These are phyloP conservation scores for Serripes groenlandicus DNA, from an alignment of 2,888 invertebrate genomes.

Conservation along the genomic window DNA sequence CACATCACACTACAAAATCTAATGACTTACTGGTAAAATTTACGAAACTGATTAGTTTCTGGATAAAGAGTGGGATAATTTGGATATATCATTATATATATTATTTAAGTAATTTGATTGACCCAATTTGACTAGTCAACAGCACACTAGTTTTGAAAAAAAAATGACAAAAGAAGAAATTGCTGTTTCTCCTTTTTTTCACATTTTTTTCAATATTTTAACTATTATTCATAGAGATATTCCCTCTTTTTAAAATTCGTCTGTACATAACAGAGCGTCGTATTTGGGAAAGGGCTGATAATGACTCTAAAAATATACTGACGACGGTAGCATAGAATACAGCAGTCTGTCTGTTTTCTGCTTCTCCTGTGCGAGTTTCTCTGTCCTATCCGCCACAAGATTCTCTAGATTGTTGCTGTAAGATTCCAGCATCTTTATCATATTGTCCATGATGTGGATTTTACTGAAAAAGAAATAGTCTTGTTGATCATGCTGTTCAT, in stretches of 20 bases:
- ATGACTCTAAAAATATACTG: constrained; percentile 48
- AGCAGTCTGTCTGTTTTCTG: constrained; percentile 84
- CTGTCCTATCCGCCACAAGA: constrained; percentile 80
- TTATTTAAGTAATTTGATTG: no score
- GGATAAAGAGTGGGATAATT: no score
- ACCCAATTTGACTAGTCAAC: no score
- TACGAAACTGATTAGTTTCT: no score
- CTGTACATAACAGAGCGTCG: no score
- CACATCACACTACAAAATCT: no score
- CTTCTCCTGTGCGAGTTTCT: constrained; percentile 83
- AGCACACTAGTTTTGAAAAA: background rate
- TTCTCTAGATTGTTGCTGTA: constrained; percentile 83
- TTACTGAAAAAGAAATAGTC: constrained; percentile 65
- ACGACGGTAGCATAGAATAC: constrained; percentile 84
- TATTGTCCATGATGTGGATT: constrained; percentile 83
- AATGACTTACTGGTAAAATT: no score
- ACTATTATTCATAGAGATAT: no score
- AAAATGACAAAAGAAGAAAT: background rate
- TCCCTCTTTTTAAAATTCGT: no score
- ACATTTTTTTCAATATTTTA: background rate
- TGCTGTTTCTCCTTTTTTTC: background rate
- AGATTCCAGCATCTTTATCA: constrained; percentile 82
- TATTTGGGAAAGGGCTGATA: background rate
- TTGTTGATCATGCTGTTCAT: background rate
- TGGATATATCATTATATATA: no score